Base-by-base conservation (phyloP, 53 echinoderm and acorn worm species). In the Astropecten irregularis region DNA sequence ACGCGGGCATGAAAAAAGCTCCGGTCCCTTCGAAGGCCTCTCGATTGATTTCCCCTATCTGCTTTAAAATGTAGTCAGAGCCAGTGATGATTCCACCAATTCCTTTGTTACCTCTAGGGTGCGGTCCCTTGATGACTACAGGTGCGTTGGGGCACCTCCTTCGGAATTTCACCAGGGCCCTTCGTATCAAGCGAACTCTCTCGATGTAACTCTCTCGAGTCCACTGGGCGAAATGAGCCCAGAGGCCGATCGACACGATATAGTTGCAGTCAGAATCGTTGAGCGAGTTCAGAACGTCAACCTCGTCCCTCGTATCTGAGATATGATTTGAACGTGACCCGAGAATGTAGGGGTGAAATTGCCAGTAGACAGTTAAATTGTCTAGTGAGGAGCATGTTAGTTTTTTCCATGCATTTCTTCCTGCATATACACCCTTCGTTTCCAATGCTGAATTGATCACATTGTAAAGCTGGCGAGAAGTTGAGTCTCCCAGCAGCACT, bases 191-290 rank as follows among this genome's bases (percentile, higher is more conserved):
- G 36, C 69, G 77, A 16, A 69, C 40, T 34, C 87, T 40, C 23
- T 87, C 87, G 20, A 57, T 53, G 70, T 87, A 87, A 9, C 68
- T 81, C n/a, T 47, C 81, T 2, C 81, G 81, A 6, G 87, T 81
- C 87, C 87, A 87, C 4, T 76, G 60, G 14, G 81, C 49, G 30
- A 81, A 87, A 36, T 87, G 87, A 1, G 87, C 87, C 87, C 87
- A 81, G 16, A 47, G 87, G 16, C 70, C 60, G 49, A 87, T 25
- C 4, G 81, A 32, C 0, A 87, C 81, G 13, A 87, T 44, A 61
- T 81, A 69, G 47, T 69, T 69, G 28, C 87, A 87, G 39, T 87
- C 48, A 1, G 66, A 16, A 5, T 20, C 59, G 36, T n/a, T n/a
- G n/a, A n/a, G n/a, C n/a, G n/a, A n/a, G n/a, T n/a, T n/a, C n/a